Evolutionary conservation across 2,113 vertebrate genomes (phyloP).

Genomic region (Chionodraco myersi): DNA sequence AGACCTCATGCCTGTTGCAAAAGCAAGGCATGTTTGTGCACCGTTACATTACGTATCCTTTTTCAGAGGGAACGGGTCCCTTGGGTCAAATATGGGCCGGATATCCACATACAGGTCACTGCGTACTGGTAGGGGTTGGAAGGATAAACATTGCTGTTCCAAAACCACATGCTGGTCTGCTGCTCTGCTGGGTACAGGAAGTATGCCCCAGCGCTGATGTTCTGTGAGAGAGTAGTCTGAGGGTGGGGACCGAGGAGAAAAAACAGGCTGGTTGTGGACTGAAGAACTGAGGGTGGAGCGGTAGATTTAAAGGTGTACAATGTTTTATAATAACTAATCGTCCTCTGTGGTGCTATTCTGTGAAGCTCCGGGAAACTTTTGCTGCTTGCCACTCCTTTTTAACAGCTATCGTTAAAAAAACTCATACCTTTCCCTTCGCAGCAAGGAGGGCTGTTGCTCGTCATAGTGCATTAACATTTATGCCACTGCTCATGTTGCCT

Average conservation of each 20-base stretch:
- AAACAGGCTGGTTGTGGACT: constrained; percentile 20
- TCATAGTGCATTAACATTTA: constrained; percentile 69
- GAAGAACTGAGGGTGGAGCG: constrained; percentile 26
- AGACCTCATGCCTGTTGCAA: constrained; percentile 94
- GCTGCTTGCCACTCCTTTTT: constrained; percentile 13
- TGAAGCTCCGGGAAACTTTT: constrained; percentile 20
- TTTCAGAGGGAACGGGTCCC: constrained; percentile 98
- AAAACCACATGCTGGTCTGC: constrained; percentile 91
- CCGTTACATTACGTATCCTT: constrained; percentile 98
- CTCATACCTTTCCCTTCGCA: constrained; percentile 13
- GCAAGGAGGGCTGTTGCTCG: constrained; percentile 44
- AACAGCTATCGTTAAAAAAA: constrained; percentile 19
- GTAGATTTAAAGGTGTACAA: constrained; percentile 42
- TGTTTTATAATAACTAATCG: constrained; percentile 27
- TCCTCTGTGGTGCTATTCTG: constrained; percentile 40
- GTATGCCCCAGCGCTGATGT: constrained; percentile 82
- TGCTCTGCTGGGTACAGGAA: constrained; percentile 86
- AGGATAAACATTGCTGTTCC: constrained; percentile 89
- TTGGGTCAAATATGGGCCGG: constrained; percentile 95
- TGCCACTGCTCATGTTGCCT: constrained; percentile 61
- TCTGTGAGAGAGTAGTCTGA: constrained; percentile 70
- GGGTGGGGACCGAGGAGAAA: constrained; percentile 61
- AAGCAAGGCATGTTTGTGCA: constrained; percentile 95
- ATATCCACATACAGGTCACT: constrained; percentile 96
- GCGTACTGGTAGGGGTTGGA: constrained; percentile 89